Conservation (phyloP, 2,113 vertebrate genomes). For the Aspidoscelis tigris region DNA sequence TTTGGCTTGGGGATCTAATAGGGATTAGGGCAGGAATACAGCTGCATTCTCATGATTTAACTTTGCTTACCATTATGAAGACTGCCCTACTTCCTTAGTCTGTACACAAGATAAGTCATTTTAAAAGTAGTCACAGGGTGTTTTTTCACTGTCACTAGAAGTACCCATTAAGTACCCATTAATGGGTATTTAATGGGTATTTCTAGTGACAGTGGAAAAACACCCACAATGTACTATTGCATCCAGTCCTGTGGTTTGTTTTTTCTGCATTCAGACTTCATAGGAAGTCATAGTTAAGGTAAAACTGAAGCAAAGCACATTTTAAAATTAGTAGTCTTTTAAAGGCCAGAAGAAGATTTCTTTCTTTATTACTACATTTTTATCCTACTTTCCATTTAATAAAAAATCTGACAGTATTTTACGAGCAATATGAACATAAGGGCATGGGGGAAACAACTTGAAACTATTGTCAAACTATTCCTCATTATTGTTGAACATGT, state of each 20-base stretch:
- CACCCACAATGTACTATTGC: not conserved
- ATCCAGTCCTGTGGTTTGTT: not conserved
- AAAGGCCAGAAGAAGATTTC: not conserved
- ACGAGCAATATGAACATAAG: too few species aligned
- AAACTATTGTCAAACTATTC: not conserved
- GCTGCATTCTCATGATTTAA: not conserved
- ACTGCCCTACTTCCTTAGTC: not conserved
- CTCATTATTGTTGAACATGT: not conserved
- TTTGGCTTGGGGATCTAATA: not conserved
- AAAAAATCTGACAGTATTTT: too few species aligned
- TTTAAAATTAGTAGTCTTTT: not conserved
- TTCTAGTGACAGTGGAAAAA: too few species aligned
- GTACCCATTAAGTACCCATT: too few species aligned
- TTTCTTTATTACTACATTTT: not conserved
- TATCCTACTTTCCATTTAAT: too few species aligned
- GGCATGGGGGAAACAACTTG: too few species aligned
- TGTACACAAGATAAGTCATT: not conserved
- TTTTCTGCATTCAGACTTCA: not conserved
- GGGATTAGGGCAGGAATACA: not conserved
- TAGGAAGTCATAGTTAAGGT: not conserved
- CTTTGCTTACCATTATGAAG: not conserved
- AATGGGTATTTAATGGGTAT: too few species aligned
- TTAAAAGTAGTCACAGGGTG: not conserved
- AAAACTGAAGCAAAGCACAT: not conserved
- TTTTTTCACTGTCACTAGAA: too few species aligned